phyloP scores from a whole-genome alignment of 2,888 invertebrate genomes.

The Pyrrhia umbra region DNA sequence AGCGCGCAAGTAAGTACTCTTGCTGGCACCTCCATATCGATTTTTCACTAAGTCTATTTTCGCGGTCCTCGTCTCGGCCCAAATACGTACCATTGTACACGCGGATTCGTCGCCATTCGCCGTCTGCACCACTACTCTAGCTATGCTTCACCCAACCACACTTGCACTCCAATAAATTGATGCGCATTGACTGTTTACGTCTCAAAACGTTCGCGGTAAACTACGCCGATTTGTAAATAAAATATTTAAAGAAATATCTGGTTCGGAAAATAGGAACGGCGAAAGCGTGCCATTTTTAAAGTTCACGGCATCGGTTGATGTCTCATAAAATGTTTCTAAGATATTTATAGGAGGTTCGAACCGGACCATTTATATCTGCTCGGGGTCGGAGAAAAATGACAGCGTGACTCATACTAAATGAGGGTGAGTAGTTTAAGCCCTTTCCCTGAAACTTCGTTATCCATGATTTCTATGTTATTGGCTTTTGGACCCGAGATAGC shows the following conservation, averaged over 20 bases:
- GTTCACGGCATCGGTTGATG: constrained; percentile 24
- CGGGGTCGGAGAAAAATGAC: constrained; percentile 30
- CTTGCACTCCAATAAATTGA: constrained; percentile 72
- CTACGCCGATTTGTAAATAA: constrained; percentile 26
- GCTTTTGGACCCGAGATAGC: background rate
- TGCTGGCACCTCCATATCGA: constrained; percentile 75
- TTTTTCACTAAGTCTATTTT: constrained; percentile 82
- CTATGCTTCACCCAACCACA: constrained; percentile 46
- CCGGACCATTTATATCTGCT: constrained; percentile 34
- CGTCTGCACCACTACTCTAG: constrained; percentile 18
- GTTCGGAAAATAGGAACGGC: constrained; percentile 18
- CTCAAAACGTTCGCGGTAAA: constrained; percentile 5
- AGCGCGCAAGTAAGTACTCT: constrained; percentile 64
- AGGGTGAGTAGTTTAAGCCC: constrained; percentile 26
- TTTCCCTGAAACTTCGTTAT: background rate
- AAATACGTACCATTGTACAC: constrained; percentile 76
- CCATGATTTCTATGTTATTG: background rate
- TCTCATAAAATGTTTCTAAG: constrained; percentile 31
- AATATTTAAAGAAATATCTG: constrained; percentile 39
- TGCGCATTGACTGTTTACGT: constrained; percentile 59
- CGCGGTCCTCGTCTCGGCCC: constrained; percentile 73
- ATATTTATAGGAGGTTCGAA: constrained; percentile 39
- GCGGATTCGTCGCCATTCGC: constrained; percentile 56
- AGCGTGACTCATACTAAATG: constrained; percentile 28
- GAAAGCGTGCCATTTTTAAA: constrained; percentile 49